Conservation (phyloP, 2,888 invertebrate genomes). For the Drosophila helvetica region DNA sequence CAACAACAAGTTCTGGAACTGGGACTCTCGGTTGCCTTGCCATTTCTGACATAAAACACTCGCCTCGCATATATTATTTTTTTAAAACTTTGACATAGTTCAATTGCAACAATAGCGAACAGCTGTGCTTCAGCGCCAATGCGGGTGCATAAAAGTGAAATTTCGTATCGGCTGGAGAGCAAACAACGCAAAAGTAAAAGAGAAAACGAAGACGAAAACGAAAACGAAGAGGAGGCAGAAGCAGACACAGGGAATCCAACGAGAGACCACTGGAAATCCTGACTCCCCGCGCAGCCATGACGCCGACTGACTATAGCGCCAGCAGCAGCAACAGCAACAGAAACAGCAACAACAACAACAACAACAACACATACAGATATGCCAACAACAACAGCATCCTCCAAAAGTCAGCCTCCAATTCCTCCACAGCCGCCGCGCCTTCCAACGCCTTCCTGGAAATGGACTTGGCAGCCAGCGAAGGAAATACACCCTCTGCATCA, state of each 20-base stretch:
- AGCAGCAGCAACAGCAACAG: conserved; percentile 3
- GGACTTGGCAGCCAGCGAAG: conserved; percentile 41
- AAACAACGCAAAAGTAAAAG: conserved; percentile 15
- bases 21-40: conserved; percentile 17
- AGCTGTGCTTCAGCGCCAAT: conserved; percentile 18
- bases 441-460: conserved; percentile 53
- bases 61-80: background rate
- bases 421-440: conserved; percentile 41
- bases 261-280: background rate
- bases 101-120: background rate
- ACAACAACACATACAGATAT: conserved; percentile 51
- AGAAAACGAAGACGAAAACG: conserved; percentile 15
- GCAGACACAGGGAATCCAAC: background rate
- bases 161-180: conserved; percentile 4
- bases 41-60: conserved; percentile 4
- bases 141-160: conserved; percentile 33
- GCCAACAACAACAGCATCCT: conserved; percentile 46
- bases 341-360: conserved; percentile 33
- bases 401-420: conserved; percentile 20
- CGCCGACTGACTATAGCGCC: conserved; percentile 5
- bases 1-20: background rate
- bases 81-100: background rate
- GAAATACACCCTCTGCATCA: background rate
- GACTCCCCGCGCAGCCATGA: conserved; percentile 15
- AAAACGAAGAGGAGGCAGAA: background rate